These are phyloP conservation scores for Oligia latruncula DNA, from an alignment of 2,888 invertebrate genomes.

Conservation along the genomic window DNA sequence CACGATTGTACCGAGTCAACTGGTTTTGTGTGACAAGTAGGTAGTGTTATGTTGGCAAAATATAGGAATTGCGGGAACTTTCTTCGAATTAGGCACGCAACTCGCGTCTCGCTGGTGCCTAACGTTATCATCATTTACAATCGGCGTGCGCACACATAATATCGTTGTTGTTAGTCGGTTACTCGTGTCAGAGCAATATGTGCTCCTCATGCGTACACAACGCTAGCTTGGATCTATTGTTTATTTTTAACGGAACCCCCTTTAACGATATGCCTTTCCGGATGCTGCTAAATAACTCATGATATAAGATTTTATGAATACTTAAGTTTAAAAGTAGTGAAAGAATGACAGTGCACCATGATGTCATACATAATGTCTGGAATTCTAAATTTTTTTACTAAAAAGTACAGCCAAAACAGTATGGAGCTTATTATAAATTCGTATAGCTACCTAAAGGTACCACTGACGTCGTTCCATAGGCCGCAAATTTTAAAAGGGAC, in stretches of 20 bases:
- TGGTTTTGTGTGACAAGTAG: conserved; percentile 66
- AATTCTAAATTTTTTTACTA: neutral
- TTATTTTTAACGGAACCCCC: conserved; percentile 3
- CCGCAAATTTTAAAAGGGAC: conserved; percentile 13
- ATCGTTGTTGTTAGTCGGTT: conserved; percentile 61
- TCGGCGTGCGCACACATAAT: conserved; percentile 63
- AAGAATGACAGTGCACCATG: neutral
- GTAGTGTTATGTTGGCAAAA: conserved; percentile 66
- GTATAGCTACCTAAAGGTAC: neutral
- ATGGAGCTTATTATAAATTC: neutral
- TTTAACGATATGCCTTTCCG: neutral
- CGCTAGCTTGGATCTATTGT: neutral
- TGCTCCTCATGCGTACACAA: conserved; percentile 15
- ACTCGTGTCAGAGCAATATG: conserved; percentile 54
- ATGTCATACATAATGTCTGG: neutral
- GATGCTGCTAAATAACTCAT: conserved; percentile 15
- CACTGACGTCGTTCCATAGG: neutral
- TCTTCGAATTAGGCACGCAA: conserved; percentile 74
- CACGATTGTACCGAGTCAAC: conserved; percentile 62
- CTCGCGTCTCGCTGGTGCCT: conserved; percentile 67
- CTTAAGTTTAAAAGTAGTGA: neutral
- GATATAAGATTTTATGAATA: neutral
- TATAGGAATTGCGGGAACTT: conserved; percentile 70
- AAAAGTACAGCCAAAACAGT: neutral
- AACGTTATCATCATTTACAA: conserved; percentile 69